Conservation (phyloP, 1,140 invertebrate species). For the Stegodyphus mimosarum region DNA sequence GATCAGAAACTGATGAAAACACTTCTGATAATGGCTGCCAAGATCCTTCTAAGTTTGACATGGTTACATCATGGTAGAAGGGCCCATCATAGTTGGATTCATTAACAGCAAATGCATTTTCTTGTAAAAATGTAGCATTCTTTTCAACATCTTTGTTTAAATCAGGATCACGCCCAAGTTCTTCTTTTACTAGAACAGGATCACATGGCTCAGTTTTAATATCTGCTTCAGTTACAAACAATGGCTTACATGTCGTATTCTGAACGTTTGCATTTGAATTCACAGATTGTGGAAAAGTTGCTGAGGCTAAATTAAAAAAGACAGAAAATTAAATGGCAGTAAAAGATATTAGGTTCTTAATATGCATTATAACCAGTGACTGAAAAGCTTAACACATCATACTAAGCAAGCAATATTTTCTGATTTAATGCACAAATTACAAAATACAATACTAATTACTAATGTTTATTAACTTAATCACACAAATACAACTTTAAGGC, state of each 20-base stretch:
- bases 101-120: not conserved
- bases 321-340: not conserved
- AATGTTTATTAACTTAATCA: no score
- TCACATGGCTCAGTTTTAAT: no score
- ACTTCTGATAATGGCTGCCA: constrained; percentile 6
- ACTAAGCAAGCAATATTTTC: no score
- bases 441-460: no score
- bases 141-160: no score
- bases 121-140: no score
- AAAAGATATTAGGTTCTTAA: not conserved
- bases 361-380: no score
- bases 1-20: constrained; percentile 27
- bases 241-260: not conserved
- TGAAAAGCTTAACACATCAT: no score
- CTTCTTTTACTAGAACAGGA: no score
- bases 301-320: constrained; percentile 5
- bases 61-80: not conserved
- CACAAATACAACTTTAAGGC: no score
- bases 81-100: not conserved
- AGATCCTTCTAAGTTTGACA: not conserved
- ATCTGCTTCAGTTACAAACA: not conserved
- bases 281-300: constrained; percentile 1
- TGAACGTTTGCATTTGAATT: constrained; percentile 9
- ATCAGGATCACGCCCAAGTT: no score
- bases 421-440: no score